Evolutionary conservation across 2,888 invertebrate genomes (phyloP).

Genomic region (Lasius platythorax): DNA sequence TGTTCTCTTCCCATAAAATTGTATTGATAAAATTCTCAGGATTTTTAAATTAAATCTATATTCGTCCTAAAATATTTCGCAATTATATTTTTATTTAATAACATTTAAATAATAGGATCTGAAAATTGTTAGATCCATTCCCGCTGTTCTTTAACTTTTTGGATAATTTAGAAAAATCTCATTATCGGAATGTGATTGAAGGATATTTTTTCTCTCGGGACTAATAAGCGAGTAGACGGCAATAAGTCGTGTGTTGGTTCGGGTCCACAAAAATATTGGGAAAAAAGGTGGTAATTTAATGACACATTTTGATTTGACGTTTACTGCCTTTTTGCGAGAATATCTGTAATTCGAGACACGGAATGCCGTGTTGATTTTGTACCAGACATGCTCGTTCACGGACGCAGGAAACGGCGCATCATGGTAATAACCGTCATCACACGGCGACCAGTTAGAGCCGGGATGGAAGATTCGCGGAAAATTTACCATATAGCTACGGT

Average conservation of each 20-base stretch:
- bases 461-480: slow-evolving; percentile 70
- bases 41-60: background rate
- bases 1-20: background rate
- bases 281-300: slow-evolving; percentile 41
- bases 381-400: slow-evolving; percentile 73
- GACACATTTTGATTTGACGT: slow-evolving; percentile 51
- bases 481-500: slow-evolving; percentile 40
- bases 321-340: slow-evolving; percentile 50
- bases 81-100: background rate
- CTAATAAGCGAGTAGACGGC: background rate
- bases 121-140: background rate
- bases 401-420: slow-evolving; percentile 84
- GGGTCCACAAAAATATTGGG: background rate
- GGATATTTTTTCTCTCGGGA: background rate
- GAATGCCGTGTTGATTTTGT: slow-evolving; percentile 62
- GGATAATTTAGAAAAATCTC: background rate
- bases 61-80: background rate
- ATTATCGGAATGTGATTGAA: background rate
- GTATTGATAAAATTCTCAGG: background rate
- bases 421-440: slow-evolving; percentile 84
- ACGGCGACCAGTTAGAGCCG: slow-evolving; percentile 81
- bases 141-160: background rate
- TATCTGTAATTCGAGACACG: slow-evolving; percentile 50
- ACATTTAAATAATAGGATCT: slow-evolving; percentile 19
- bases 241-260: slow-evolving; percentile 19